Base-by-base conservation (phyloP, 2,888 invertebrate species). In the Diachrysia chrysitis region DNA sequence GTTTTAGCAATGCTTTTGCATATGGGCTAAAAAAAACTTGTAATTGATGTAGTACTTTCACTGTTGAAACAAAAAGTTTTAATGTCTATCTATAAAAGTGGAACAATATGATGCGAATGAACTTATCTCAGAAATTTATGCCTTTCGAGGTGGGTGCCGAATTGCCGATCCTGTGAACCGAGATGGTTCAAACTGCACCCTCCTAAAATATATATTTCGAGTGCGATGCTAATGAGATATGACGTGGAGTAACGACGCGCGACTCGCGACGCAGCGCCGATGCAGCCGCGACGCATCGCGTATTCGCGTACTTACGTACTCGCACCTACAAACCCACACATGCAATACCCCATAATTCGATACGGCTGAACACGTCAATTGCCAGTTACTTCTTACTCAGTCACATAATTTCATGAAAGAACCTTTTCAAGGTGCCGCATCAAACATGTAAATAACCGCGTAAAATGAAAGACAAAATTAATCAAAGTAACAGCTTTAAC, bases 321-420 rank as follows among this genome's bases (percentile, higher is more conserved):
- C 48, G 48, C 48, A 17, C 19, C 48, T 19, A 51, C 12, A 51
- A 23, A 19, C 59, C 9, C 64, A 63, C 61, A 66, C 67, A 66
- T 54, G 64, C 67, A 64, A 56, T 66, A 42, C 65, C 62, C 57
- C 70, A 68, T 58, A 61, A 70, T 69, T 72, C 64, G 73, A 63
- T 66, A 81, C 74, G 76, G 73, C 66, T 69, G 63, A 70, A 66
- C 72, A 83, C 64, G 53, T 46, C 69, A 70, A 78, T 69, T 72
- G 71, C 72, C 70, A 66, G 55, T 61, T 58, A 69, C 68, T 72
- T 81, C 78, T 74, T 76, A 71, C 67, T 69, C 69, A 58, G 64
- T 69, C 69, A 67, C 74, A 76, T 63, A 69, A 73, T 71, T 73
- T 81, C 63, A 67, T 68, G 67, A 70, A 69, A 73, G 60, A 60